Base-by-base conservation (phyloP, 2,113 vertebrate genomes). In the Aphyosemion australe region DNA sequence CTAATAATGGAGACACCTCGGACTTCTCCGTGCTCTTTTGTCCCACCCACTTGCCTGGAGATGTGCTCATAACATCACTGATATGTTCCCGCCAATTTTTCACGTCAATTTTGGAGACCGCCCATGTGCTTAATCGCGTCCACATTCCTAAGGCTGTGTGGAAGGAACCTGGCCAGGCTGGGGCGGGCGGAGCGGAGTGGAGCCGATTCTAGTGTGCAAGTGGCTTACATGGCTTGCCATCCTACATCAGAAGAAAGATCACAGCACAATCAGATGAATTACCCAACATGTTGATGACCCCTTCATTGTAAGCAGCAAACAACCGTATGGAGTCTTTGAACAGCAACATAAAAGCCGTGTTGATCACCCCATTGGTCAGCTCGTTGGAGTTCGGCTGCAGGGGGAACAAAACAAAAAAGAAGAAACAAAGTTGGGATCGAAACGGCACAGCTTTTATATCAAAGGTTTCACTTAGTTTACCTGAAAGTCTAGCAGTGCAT, bases 321-420 rank as follows among this genome's bases (percentile, higher is more conserved):
- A 98, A 92, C 88, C 96, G 94, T 90, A 98, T 97, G 89, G 96
- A 95, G 88, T 98, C 96, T 93, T 98, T 98, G 89, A 98, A 98
- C 76, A 98, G 95, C 53, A 98, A 90, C 96, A 98, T 97, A 91
- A 98, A 98, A 58, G 95, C 96, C 74, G 95, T 94, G 90, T 98
- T 98, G 92, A 98, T 97, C 87, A 98, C 95, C 13, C 96, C 96
- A 59, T 98, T 98, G 85, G 96, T 97, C 78, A 98, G 95, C 87
- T 98, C 96, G 53, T 97, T 98, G 79, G 96, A 95, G 91, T 96
- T 97, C 47, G 97, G 96, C 96, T 98, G 80, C n/a, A 54, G 20
- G 54, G 3, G 47, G 42, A 16, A 21, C 34, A 37, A 37, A 66
- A 31, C 13, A 26, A 26, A 26, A 26, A 26, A 1, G 26, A 1